A percentile compares a stretch with the other conserved stretches of the same genome.
phyloP scores from a whole-genome alignment of 1,140 invertebrate genomes.

The Drosophila kurseongensis region DNA sequence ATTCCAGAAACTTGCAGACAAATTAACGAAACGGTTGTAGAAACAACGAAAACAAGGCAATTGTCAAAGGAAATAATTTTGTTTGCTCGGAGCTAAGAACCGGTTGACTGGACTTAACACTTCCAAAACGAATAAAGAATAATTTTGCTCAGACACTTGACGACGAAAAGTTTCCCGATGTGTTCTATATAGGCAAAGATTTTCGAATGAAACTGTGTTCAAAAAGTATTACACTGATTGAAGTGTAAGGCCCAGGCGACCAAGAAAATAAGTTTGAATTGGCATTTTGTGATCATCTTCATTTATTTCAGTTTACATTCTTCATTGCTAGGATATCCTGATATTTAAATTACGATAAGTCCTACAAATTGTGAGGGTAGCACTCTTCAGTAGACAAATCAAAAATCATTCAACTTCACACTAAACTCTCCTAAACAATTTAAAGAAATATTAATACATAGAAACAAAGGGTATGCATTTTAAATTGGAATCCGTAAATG shows the following conservation, averaged over 20 bases:
- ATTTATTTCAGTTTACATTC: slow-evolving; percentile 67
- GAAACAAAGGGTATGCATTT: slow-evolving; percentile 30
- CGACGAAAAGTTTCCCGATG: slow-evolving; percentile 58
- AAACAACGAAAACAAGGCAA: slow-evolving; percentile 25
- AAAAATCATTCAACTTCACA: slow-evolving; percentile 1
- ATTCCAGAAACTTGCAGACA: neutral
- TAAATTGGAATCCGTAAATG: slow-evolving; percentile 66
- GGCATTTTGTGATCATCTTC: slow-evolving; percentile 20
- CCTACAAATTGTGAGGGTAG: slow-evolving; percentile 27
- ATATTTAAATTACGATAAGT: slow-evolving; percentile 28
- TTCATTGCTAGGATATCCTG: slow-evolving; percentile 50
- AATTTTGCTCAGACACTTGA: slow-evolving; percentile 65
- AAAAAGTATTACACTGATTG: neutral
- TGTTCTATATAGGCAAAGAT: slow-evolving; percentile 29
- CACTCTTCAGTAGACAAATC: slow-evolving; percentile 10
- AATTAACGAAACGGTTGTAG: neutral
- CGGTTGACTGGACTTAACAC: slow-evolving; percentile 49
- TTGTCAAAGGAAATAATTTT: slow-evolving; percentile 69
- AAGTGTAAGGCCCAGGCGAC: slow-evolving; percentile 14
- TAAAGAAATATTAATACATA: slow-evolving; percentile 36
- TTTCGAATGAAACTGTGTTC: neutral
- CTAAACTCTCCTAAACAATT: slow-evolving; percentile 20
- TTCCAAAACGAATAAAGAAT: slow-evolving; percentile 51
- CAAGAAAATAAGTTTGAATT: neutral
- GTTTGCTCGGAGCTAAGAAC: slow-evolving; percentile 52